These are phyloP conservation scores for Eupithecia abbreviata DNA, from an alignment of 2,888 invertebrate genomes.

Conservation along the genomic window DNA sequence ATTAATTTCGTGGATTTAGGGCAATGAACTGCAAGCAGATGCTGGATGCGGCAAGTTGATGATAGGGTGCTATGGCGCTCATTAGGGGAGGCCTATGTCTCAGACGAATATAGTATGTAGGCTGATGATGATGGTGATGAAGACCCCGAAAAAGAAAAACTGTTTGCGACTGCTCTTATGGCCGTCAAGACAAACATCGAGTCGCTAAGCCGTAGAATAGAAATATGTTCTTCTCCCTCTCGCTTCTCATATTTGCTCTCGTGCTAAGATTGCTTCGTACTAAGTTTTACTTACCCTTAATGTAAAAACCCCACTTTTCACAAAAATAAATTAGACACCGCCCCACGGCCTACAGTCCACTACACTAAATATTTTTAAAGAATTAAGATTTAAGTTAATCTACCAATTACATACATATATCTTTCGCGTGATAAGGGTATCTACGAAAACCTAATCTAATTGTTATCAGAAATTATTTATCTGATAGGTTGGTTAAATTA, in stretches of 20 bases:
- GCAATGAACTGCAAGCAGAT: no score
- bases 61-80: no score
- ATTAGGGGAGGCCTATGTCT: no score
- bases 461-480: not conserved
- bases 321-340: constrained; percentile 48
- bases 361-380: constrained; percentile 53
- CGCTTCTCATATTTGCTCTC: not conserved
- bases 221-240: no score
- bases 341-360: constrained; percentile 61
- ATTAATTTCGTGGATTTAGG: no score
- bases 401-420: not conserved
- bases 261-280: not conserved
- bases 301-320: constrained; percentile 36
- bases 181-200: not conserved
- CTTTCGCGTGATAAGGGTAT: not conserved
- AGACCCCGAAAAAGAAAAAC: no score
- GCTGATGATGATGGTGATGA: no score
- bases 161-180: not conserved
- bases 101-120: no score
- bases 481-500: not conserved
- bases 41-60: no score
- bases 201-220: no score
- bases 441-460: not conserved
- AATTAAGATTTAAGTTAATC: constrained; percentile 1
- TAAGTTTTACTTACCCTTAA: constrained; percentile 58